Percentiles rank a stretch among this genome's conserved stretches.
Conservation (phyloP, 1,140 invertebrate genomes). For the Drosophila ogumai region DNA sequence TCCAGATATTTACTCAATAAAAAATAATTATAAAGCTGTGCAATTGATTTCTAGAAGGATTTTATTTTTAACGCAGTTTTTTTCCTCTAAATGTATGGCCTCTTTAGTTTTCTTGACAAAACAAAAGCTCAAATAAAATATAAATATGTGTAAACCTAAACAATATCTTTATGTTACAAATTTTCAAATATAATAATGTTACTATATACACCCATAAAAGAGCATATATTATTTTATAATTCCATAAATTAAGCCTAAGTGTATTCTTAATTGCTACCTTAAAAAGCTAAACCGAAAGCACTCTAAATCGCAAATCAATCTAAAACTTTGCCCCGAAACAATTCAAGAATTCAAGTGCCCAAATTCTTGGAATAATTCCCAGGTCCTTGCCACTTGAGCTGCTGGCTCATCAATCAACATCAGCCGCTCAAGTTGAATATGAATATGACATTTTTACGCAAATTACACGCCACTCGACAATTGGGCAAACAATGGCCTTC, state of each 20-base stretch:
- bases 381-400: constrained; percentile 49
- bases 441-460: constrained; percentile 83
- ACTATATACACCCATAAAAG: too few species aligned
- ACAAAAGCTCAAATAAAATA: too few species aligned
- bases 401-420: constrained; percentile 70
- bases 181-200: too few species aligned
- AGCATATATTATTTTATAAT: neutral
- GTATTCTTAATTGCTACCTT: too few species aligned
- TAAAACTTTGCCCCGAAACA: neutral
- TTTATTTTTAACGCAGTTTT: too few species aligned
- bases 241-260: neutral
- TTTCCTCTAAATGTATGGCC: too few species aligned
- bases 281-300: neutral
- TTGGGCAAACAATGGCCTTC: constrained; percentile 47
- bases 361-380: constrained; percentile 22
- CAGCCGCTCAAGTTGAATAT: constrained; percentile 63
- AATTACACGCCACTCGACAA: constrained; percentile 78
- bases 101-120: too few species aligned
- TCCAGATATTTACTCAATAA: too few species aligned
- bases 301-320: neutral
- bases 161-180: too few species aligned
- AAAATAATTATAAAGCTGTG: too few species aligned
- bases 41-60: too few species aligned
- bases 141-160: too few species aligned
- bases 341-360: constrained; percentile 21